Base-by-base conservation (phyloP, 1,140 invertebrate species). In the Pinna nobilis region DNA sequence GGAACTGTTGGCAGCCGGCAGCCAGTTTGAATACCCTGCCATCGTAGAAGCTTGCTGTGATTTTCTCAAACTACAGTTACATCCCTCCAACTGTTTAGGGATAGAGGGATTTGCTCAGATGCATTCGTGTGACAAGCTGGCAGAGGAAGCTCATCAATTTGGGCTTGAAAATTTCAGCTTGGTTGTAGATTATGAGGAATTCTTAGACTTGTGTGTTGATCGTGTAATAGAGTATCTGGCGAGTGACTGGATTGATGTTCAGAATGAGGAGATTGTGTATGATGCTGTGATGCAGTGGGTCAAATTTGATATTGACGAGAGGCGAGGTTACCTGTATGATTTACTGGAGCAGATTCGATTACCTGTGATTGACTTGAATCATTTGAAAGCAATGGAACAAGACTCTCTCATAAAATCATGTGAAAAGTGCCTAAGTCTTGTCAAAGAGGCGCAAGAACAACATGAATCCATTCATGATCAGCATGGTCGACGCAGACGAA, bases 261-360 rank as follows among this genome's bases (percentile, higher is more conserved):
- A 82, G n/a, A 80, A 80, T 50, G 88, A 89, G 67, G 88, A 90
- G 75, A 87, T 84, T 59, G 88, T 91, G 2, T 90, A 88, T 79
- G 83, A 89, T 66, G 86, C 90, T 33, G 84, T 87, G 3, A 80
- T 86, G 49, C 82, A 80, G 55, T 90, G 90, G 90, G 75, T 90
- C 3, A 82, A 88, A 33, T 85, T 85, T 76, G 85, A 88, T 53
- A 53, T 79, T 6, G 84, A 88, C 50, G 82, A 86, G n/a, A 76
- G 88, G 32, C 74, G 83, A 35, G 64, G 79, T 51, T 75, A 84
- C 60, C 74, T 87, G n/a, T 76, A 76, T 15, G 73, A 81, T 7
- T 65, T 90, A 50, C 41, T 90, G 37, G 73, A 82, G 32, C 78
- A 85, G 71, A 79, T 90, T 32, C 70, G 89, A 53, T 76, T 90